A percentile compares a stretch with the other conserved stretches of the same genome.
Conservation (phyloP, 1,140 invertebrate species). For the Trichoplusia ni region DNA sequence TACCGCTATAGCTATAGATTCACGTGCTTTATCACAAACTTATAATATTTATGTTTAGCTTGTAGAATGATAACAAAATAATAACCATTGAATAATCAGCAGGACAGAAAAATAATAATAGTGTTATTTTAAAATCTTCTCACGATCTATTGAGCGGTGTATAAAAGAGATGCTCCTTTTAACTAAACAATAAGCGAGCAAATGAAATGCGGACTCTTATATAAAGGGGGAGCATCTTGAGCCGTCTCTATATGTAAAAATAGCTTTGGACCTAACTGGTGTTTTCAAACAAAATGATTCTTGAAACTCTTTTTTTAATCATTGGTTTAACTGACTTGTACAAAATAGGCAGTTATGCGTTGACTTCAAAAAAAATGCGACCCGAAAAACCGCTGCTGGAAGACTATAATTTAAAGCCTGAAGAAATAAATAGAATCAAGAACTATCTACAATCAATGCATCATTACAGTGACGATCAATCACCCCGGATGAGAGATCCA, state of each 20-base stretch:
- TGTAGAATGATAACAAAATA: too few species aligned
- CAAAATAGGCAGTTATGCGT: not conserved
- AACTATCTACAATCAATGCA: not conserved
- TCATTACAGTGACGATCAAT: not conserved
- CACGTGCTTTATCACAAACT: too few species aligned
- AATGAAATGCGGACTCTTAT: not conserved
- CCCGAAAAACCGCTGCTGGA: not conserved
- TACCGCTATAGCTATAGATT: too few species aligned
- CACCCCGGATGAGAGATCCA: conserved; percentile 4
- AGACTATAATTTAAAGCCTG: not conserved
- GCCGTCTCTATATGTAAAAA: not conserved
- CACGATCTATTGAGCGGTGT: conserved; percentile 10
- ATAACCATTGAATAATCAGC: too few species aligned
- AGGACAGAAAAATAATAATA: conserved; percentile 1
- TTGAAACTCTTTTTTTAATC: not conserved
- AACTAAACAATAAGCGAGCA: not conserved
- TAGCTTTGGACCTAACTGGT: not conserved
- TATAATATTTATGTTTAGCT: too few species aligned
- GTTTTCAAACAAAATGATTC: not conserved
- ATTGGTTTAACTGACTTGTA: not conserved
- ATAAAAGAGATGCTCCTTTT: not conserved
- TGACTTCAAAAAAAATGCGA: not conserved
- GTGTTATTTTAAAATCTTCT: not conserved
- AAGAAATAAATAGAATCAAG: conserved; percentile 1
- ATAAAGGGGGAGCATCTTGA: not conserved